Evolutionary conservation across 2,888 invertebrate species (phyloP), one percentile per base, ranked within the genome.

Genomic region (Pomacea canaliculata): DNA sequence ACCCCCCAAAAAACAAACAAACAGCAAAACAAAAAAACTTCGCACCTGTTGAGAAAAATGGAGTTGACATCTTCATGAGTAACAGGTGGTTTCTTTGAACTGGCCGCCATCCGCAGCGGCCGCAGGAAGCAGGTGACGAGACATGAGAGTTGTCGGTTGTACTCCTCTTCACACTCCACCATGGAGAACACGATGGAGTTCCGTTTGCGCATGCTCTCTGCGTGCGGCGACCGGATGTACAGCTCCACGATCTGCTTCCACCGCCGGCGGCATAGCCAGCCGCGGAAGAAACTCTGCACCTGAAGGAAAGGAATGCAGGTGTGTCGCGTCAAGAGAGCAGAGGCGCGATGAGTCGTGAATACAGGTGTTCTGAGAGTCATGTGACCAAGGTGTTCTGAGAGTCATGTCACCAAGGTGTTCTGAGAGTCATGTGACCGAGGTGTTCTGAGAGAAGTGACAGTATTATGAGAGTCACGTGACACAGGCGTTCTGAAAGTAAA

Each of bases 201-300:
- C 77, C 97, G 92, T 89, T 96, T 97, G 76, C 97, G 92, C 96
- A 97, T 96, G 89, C 95, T 96, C 90, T 97, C 96, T 0, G 97
- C 97, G 89, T 97, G 97, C 0, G 97, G 97, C 79, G 96, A 96
- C 89, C 96, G 96, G 66, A 97, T 97, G 91, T 97, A 97, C 89
- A 97, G 95, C 85, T 97, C 96, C 27, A 97, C 97, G 76, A 97
- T 97, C 90, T 96, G 96, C 91, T 97, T 97, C 97, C 97, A 97
- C 66, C 97, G 93, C 13, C 97, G 92, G 18, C 97, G 93, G 90
- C 97, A 97, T 76, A 97, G 91, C 97, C 97, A 97, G 18, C 97
- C 97, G 10, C 97, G 93, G 92, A 97, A 97, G 92, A 97, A 97
- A 89, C 96, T 96, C 92, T 97, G 94, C 23, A 93, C 93, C 91